phyloP scores from a whole-genome alignment of 2,888 invertebrate genomes.

The Apocheima hispidaria region DNA sequence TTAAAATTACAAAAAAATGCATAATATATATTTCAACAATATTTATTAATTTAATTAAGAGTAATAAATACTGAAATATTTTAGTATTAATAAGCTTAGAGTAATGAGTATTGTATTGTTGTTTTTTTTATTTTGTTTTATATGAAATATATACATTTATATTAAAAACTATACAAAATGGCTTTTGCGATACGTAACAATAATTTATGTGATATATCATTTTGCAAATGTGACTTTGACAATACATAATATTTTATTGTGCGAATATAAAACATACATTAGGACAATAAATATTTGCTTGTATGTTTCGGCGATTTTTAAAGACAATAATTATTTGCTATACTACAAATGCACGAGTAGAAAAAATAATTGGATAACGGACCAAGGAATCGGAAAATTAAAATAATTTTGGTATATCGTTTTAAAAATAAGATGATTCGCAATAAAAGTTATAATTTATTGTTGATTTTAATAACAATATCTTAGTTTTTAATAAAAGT shows the following conservation, averaged over 20 bases:
- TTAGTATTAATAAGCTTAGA: conserved; percentile 2
- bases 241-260: conserved; percentile 68
- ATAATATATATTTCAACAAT: conserved; percentile 18
- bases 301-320: conserved; percentile 30
- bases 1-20: conserved; percentile 27
- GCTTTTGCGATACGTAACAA: conserved; percentile 39
- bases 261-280: conserved; percentile 29
- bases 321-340: conserved; percentile 43
- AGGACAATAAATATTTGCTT: conserved; percentile 53
- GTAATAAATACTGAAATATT: neutral
- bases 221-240: conserved; percentile 77
- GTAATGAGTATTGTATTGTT: neutral
- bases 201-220: conserved; percentile 41
- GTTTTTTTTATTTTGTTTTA: neutral
- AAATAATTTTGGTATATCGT: neutral
- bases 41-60: neutral
- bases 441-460: conserved; percentile 6
- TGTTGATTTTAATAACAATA: neutral
- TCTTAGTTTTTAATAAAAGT: neutral
- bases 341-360: conserved; percentile 49
- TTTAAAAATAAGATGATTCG: neutral
- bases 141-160: conserved; percentile 25
- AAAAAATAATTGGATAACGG: conserved; percentile 49
- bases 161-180: conserved; percentile 41
- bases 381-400: conserved; percentile 50